These are phyloP conservation scores for Acipenser ruthenus DNA, from an alignment of 2,797 vertebrate genomes.

Conservation along the genomic window DNA sequence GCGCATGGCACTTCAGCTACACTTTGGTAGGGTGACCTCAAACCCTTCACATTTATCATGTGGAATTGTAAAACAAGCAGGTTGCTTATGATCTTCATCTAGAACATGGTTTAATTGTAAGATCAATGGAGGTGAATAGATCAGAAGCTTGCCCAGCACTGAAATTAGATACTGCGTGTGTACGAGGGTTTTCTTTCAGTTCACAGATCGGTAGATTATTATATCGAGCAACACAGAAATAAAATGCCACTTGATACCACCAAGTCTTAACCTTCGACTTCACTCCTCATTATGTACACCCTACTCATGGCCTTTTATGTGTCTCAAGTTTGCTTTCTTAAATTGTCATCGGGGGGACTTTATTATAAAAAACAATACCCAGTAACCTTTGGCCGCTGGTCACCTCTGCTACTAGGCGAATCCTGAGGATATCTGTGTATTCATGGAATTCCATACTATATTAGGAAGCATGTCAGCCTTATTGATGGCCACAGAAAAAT, in stretches of 20 bases:
- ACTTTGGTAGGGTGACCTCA: background rate
- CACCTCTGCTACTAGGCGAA: slow-evolving; percentile 50
- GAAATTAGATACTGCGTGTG: too few relatives aligned
- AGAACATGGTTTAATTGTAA: too few relatives aligned
- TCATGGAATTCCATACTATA: slow-evolving; percentile 58
- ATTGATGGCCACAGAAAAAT: slow-evolving; percentile 62
- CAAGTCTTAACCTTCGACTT: slow-evolving; percentile 62
- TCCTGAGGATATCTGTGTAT: slow-evolving; percentile 20
- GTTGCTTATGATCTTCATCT: too few relatives aligned
- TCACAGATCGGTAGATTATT: too few relatives aligned
- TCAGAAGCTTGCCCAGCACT: too few relatives aligned
- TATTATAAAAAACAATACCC: slow-evolving; percentile 44
- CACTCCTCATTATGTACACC: slow-evolving; percentile 57
- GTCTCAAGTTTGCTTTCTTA: slow-evolving; percentile 71
- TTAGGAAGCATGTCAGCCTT: slow-evolving; percentile 58
- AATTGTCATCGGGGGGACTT: slow-evolving; percentile 50
- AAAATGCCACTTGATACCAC: slow-evolving; percentile 34
- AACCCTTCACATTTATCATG: background rate
- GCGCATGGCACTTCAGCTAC: slow-evolving; percentile 24
- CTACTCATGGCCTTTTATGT: slow-evolving; percentile 67
- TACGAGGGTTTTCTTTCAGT: too few relatives aligned
- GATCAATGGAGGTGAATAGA: too few relatives aligned
- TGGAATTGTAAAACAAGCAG: too few relatives aligned
- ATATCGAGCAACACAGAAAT: too few relatives aligned
- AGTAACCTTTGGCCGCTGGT: slow-evolving; percentile 61